Evolutionary conservation across 2,888 invertebrate species (phyloP), one percentile per base, ranked within the genome.

Genomic region (Lagria hirta): DNA sequence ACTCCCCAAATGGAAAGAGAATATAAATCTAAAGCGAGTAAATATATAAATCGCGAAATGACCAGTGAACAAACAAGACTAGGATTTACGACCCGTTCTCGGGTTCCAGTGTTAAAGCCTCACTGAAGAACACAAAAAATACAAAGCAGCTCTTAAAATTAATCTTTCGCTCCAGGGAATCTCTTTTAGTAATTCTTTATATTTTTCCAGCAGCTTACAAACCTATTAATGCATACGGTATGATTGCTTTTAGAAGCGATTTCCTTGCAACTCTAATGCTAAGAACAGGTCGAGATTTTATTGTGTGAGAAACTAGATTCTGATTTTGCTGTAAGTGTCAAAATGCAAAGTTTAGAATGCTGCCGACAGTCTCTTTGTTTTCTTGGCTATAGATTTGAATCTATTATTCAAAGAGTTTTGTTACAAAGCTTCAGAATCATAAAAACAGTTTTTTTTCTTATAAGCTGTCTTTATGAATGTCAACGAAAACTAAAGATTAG

Each of bases 41-140:
- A 60, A 62, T 61, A 62, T 61, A 64, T 64, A 64, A 64, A 63
- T 64, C 62, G 55, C 58, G 49, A 63, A 63, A 64, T 64, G 62
- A 62, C 64, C 62, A 54, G 59, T 48, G 54, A 61, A 62, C 62
- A 62, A 62, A 60, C 64, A 62, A 56, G 51, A 54, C 29, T 51
- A 47, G 55, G 55, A 62, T 62, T 62, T 62, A 62, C 55, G 51
- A 53, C 47, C 47, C 24, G 36, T 40, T 36, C 37, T 37, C 46
- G 38, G 43, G 42, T 46, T 37, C 43, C 46, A 46, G 48, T 47
- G 54, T 49, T 54, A 54, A 55, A 56, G 48, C 50, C 43, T 30
- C 21, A 40, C 30, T 22, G 41, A 46, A 41, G 43, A 51, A 34
- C 32, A 45, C 43, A 57, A 51, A 55, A 57, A 58, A 51, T 48